These are phyloP conservation scores for Aradophagus sp. DNA, from an alignment of 1,140 invertebrate species.

Conservation along the genomic window DNA sequence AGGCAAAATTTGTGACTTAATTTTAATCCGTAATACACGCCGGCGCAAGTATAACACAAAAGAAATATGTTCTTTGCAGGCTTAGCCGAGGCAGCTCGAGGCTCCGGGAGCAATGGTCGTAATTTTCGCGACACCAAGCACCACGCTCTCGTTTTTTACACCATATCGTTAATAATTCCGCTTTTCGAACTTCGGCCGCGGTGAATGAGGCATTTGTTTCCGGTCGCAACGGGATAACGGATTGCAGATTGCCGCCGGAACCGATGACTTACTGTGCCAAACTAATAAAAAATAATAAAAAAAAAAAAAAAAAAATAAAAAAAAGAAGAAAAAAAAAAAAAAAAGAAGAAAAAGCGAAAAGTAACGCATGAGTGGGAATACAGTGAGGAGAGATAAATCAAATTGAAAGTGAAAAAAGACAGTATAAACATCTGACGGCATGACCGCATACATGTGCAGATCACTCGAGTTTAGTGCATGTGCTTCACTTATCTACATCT, in stretches of 20 bases:
- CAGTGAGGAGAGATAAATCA: too few species aligned
- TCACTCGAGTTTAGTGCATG: too few species aligned
- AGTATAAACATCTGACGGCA: too few species aligned
- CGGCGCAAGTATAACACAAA: slow-evolving; percentile 45
- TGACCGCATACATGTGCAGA: too few species aligned
- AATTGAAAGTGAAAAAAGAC: too few species aligned
- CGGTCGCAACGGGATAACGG: slow-evolving; percentile 52
- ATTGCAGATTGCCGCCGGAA: slow-evolving; percentile 54
- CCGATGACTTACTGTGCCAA: slow-evolving; percentile 61
- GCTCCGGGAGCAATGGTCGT: slow-evolving; percentile 55
- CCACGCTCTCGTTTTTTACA: slow-evolving; percentile 58
- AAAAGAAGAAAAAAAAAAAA: too few species aligned
- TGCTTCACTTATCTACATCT: too few species aligned
- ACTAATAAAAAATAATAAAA: slow-evolving; percentile 46
- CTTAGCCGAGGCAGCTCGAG: slow-evolving; percentile 58
- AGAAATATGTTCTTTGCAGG: slow-evolving; percentile 58
- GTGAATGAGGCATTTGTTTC: slow-evolving; percentile 60
- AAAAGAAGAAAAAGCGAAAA: too few species aligned
- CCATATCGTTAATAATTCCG: slow-evolving; percentile 60
- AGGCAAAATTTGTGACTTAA: slow-evolving; percentile 58
- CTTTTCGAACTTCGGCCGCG: slow-evolving; percentile 59
- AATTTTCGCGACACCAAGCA: slow-evolving; percentile 57
- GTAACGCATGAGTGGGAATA: too few species aligned
- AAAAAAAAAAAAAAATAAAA: too few species aligned
- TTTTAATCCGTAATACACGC: slow-evolving; percentile 45